Percentiles rank a stretch among this genome's conserved stretches.
Evolutionary conservation across 2,888 invertebrate species (phyloP).

Genomic region (Thymelicus acteon): DNA sequence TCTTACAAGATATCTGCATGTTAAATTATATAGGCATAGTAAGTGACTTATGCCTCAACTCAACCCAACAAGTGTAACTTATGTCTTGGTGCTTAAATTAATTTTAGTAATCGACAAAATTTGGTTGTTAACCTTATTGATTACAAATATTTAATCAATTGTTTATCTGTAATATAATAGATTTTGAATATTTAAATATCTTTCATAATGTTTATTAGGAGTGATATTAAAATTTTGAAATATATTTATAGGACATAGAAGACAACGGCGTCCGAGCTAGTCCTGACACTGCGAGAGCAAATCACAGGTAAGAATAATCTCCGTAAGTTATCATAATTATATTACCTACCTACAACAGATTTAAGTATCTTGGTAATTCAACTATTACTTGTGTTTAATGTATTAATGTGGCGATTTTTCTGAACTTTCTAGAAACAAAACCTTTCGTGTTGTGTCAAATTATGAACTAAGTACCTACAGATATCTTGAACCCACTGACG

Average conservation of each 20-base stretch:
- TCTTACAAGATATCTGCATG: background rate
- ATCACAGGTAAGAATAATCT: slow-evolving; percentile 60
- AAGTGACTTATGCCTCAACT: background rate
- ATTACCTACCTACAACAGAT: too few relatives aligned
- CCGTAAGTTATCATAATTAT: background rate
- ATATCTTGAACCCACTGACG: too few relatives aligned
- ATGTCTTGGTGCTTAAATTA: slow-evolving; percentile 6
- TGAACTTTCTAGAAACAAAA: too few relatives aligned
- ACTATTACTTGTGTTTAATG: too few relatives aligned
- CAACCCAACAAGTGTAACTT: background rate
- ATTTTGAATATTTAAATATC: too few relatives aligned
- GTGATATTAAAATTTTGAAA: slow-evolving; percentile 28
- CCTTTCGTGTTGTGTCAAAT: too few relatives aligned
- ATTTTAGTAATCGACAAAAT: background rate
- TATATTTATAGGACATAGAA: slow-evolving; percentile 63
- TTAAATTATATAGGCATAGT: background rate
- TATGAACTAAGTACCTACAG: too few relatives aligned
- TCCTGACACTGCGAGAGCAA: slow-evolving; percentile 68
- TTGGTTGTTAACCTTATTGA: too few relatives aligned
- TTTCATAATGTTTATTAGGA: background rate
- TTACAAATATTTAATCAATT: too few relatives aligned
- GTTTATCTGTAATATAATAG: too few relatives aligned
- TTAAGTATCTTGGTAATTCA: too few relatives aligned
- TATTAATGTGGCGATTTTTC: too few relatives aligned
- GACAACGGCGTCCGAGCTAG: slow-evolving; percentile 70